These are phyloP conservation scores for Drosophila emarginata DNA, from an alignment of 2,888 invertebrate species.

Conservation along the genomic window DNA sequence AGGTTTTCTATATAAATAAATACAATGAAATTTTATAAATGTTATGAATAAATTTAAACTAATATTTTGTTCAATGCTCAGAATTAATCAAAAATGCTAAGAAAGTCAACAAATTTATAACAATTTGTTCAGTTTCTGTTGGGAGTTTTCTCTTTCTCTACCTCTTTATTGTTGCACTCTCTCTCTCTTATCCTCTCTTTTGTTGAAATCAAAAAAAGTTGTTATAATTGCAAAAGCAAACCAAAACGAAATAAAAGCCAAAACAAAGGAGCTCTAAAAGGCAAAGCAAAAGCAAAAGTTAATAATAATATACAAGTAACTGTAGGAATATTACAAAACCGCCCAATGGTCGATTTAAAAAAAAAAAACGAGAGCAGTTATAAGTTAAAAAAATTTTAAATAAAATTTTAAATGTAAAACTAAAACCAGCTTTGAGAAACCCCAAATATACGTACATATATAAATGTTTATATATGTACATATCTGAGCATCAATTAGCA, in stretches of 20 bases:
- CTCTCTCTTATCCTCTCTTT: conserved; percentile 33
- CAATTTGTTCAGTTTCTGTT: conserved; percentile 31
- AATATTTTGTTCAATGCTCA: conserved; percentile 6
- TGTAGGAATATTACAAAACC: conserved; percentile 75
- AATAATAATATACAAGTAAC: conserved; percentile 52
- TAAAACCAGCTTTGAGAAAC: background rate
- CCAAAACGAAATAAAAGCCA: conserved; percentile 27
- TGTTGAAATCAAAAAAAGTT: conserved; percentile 67
- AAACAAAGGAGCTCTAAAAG: conserved; percentile 55
- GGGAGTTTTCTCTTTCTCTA: background rate
- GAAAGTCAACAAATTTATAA: conserved; percentile 38
- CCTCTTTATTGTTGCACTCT: conserved; percentile 8
- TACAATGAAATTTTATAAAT: conserved; percentile 58
- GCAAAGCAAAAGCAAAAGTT: conserved; percentile 37
- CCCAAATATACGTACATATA: no score
- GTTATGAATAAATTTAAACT: conserved; percentile 38
- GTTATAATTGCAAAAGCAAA: conserved; percentile 69
- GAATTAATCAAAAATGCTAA: conserved; percentile 15
- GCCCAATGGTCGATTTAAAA: conserved; percentile 22
- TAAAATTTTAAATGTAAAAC: conserved; percentile 3
- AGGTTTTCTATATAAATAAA: conserved; percentile 5
- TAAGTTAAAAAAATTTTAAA: background rate
- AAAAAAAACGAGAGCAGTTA: conserved; percentile 29
- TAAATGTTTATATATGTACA: background rate
- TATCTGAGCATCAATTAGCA: conserved; percentile 44